These are phyloP conservation scores for Penaeus japonicus DNA, from an alignment of 1,140 invertebrate species.

Conservation along the genomic window DNA sequence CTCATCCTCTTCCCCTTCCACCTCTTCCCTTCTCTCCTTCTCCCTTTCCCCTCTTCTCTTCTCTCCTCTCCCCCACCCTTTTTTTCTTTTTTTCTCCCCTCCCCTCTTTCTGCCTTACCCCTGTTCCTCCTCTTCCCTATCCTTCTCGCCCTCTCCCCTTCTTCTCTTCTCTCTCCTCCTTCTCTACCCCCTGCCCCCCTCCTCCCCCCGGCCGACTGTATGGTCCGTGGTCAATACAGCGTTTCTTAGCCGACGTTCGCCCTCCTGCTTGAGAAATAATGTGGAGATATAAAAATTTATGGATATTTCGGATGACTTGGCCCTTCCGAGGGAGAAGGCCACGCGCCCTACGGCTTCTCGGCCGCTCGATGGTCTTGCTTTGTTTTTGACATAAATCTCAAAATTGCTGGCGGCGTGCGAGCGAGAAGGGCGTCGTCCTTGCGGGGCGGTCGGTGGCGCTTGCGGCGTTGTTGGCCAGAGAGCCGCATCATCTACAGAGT, in stretches of 20 bases:
- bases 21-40: no score
- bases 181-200: no score
- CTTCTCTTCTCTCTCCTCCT: no score
- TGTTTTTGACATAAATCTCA: slow-evolving; percentile 47
- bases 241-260: slow-evolving; percentile 30
- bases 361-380: slow-evolving; percentile 7
- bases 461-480: not conserved
- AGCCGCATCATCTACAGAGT: slow-evolving; percentile 21
- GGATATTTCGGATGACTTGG: slow-evolving; percentile 42
- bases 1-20: no score
- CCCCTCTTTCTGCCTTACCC: no score
- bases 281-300: slow-evolving; percentile 56
- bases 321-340: slow-evolving; percentile 32
- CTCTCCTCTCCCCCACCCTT: no score
- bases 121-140: no score
- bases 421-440: slow-evolving; percentile 25
- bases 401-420: slow-evolving; percentile 28
- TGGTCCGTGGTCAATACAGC: slow-evolving; percentile 32
- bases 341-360: not conserved
- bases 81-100: no score
- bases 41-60: no score
- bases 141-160: no score
- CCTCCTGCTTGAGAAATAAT: slow-evolving; percentile 44
- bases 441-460: not conserved
- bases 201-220: not conserved